Percentiles rank a stretch among this genome's conserved stretches.
Conservation (phyloP, 2,797 vertebrate species). For the Alca torda region DNA sequence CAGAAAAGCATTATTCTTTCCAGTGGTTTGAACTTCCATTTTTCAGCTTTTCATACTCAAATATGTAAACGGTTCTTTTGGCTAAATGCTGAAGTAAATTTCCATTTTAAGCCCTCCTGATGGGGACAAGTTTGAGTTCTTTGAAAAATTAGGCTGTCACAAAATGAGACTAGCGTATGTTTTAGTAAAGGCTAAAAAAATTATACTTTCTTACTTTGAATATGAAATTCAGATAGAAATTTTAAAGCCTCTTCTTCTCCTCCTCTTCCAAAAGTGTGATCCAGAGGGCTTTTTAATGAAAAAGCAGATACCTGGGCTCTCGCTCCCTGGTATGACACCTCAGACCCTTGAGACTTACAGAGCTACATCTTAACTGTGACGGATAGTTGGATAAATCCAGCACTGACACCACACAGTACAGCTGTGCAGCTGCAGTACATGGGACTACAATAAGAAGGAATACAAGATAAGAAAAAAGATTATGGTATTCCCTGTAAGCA, state of each 20-base stretch:
- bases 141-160: slow-evolving; percentile 8
- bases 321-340: neutral
- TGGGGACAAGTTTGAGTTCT: neutral
- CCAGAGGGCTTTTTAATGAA: neutral
- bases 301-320: neutral
- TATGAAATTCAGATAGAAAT: neutral
- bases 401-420: neutral
- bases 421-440: neutral
- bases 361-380: neutral
- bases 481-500: neutral
- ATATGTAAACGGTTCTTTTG: slow-evolving; percentile 5
- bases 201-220: neutral
- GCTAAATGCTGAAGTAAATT: slow-evolving; percentile 38
- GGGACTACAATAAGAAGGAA: neutral
- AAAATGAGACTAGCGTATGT: neutral
- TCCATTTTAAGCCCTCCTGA: neutral
- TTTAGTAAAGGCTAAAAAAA: neutral
- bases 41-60: slow-evolving; percentile 20
- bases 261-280: neutral
- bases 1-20: slow-evolving; percentile 19
- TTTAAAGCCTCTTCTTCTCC: neutral
- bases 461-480: neutral
- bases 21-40: slow-evolving; percentile 2
- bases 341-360: neutral
- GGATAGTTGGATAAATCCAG: neutral